Percentiles rank a stretch among this genome's conserved stretches.
Conservation (phyloP, 2,888 invertebrate species). For the Acanthoscelides obtectus region DNA sequence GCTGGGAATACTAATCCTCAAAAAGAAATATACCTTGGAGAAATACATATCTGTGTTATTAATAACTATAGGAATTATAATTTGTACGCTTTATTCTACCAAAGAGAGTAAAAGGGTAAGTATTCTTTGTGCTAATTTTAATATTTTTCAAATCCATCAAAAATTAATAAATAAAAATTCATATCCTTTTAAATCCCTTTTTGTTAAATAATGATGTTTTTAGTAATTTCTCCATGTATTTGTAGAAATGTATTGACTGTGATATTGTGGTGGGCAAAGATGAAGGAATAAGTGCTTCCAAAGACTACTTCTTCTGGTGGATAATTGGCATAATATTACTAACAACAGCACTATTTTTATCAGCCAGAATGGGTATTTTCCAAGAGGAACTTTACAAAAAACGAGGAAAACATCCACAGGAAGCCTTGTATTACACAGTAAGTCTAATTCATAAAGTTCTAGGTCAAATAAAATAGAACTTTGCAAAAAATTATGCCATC, state of each 20-base stretch:
- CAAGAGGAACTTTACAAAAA: constrained; percentile 81
- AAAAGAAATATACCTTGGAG: constrained; percentile 71
- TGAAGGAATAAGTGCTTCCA: constrained; percentile 22
- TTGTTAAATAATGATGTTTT: no score
- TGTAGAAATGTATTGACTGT: constrained; percentile 37
- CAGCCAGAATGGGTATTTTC: constrained; percentile 89
- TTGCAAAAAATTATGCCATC: constrained; percentile 1
- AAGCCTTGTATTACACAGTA: constrained; percentile 81
- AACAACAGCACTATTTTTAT: constrained; percentile 83
- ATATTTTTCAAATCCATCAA: no score
- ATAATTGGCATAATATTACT: constrained; percentile 72
- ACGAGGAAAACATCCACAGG: constrained; percentile 88
- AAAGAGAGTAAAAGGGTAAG: constrained; percentile 45
- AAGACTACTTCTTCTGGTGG: constrained; percentile 62
- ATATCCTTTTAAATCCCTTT: no score
- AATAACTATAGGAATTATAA: constrained; percentile 87
- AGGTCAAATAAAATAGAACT: neutral
- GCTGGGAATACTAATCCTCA: constrained; percentile 86
- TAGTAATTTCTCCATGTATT: neutral
- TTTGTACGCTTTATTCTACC: constrained; percentile 85
- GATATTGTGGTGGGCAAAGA: constrained; percentile 39
- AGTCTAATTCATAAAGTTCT: constrained; percentile 22
- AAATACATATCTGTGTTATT: constrained; percentile 90
- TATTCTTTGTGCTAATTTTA: no score
- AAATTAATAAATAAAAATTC: no score